Conservation (phyloP, 2,888 invertebrate genomes). For the Eupithecia exiguata region DNA sequence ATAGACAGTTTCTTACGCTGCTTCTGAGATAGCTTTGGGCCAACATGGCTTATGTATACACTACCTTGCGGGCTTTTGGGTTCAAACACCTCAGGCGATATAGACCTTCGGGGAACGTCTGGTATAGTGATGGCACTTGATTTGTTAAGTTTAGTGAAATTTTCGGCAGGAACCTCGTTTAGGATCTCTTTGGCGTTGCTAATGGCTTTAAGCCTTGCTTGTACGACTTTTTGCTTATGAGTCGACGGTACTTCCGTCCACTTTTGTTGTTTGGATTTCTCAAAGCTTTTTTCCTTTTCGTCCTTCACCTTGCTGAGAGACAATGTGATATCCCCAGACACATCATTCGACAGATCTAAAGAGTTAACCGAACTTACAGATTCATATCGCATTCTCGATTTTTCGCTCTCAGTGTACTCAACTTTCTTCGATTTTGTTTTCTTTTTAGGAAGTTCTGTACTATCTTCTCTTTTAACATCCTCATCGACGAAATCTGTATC, state of each 20-base stretch:
- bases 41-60: constrained; percentile 71
- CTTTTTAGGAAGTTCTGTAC: constrained; percentile 64
- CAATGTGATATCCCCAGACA: constrained; percentile 70
- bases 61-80: constrained; percentile 66
- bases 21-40: constrained; percentile 86
- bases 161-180: constrained; percentile 66
- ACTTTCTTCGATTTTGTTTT: constrained; percentile 75
- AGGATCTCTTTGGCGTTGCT: constrained; percentile 70
- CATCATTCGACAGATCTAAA: constrained; percentile 70
- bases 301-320: constrained; percentile 70
- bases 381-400: constrained; percentile 72
- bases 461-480: constrained; percentile 78
- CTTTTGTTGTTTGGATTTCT: constrained; percentile 63
- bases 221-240: constrained; percentile 78
- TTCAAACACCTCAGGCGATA: constrained; percentile 67
- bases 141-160: constrained; percentile 71
- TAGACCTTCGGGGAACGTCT: constrained; percentile 57
- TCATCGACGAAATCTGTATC: constrained; percentile 78
- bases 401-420: constrained; percentile 77
- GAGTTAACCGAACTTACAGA: constrained; percentile 74
- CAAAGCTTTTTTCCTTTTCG: constrained; percentile 52
- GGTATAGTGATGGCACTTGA: constrained; percentile 57
- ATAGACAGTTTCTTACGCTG: constrained; percentile 85
- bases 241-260: constrained; percentile 78
- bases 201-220: constrained; percentile 78